Percentiles rank a stretch among this genome's conserved stretches.
These are phyloP conservation scores for Caligus rogercresseyi DNA, from an alignment of 1,140 invertebrate species.

Conservation along the genomic window DNA sequence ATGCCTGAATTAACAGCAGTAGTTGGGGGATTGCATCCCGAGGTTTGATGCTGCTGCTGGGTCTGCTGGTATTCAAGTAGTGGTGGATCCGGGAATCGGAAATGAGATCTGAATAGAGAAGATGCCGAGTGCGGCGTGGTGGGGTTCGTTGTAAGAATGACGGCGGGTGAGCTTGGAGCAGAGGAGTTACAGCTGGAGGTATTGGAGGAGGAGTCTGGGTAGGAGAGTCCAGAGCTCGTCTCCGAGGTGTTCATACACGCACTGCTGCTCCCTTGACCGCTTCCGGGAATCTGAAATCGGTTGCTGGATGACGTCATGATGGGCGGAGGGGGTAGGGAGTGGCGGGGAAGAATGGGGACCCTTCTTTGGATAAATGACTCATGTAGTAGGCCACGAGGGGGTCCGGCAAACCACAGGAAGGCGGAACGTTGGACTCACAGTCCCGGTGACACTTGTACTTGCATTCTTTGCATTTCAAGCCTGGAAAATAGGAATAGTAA, in stretches of 20 bases:
- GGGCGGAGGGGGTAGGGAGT: neutral
- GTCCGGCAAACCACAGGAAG: conserved; percentile 68
- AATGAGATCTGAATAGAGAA: neutral
- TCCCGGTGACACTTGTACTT: conserved; percentile 85
- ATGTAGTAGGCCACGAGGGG: conserved; percentile 55
- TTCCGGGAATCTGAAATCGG: neutral
- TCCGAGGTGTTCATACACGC: no score
- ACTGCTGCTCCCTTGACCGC: no score
- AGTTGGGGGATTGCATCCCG: neutral
- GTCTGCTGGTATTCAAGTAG: neutral
- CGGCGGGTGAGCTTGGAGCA: conserved; percentile 61
- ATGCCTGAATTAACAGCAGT: neutral
- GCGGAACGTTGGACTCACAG: conserved; percentile 72
- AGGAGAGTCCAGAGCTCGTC: conserved; percentile 18
- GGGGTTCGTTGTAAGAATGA: conserved; percentile 20
- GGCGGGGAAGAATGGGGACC: conserved; percentile 29
- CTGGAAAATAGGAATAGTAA: conserved; percentile 24
- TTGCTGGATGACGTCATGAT: neutral
- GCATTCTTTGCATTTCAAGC: conserved; percentile 80
- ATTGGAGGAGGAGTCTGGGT: conserved; percentile 70
- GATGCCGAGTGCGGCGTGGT: conserved; percentile 9
- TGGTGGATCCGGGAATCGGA: conserved; percentile 11
- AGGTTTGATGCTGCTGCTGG: neutral
- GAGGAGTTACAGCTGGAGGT: conserved; percentile 91
- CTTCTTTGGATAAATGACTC: conserved; percentile 23